Conservation (phyloP, 1,140 invertebrate species). For the Vanessa atalanta region DNA sequence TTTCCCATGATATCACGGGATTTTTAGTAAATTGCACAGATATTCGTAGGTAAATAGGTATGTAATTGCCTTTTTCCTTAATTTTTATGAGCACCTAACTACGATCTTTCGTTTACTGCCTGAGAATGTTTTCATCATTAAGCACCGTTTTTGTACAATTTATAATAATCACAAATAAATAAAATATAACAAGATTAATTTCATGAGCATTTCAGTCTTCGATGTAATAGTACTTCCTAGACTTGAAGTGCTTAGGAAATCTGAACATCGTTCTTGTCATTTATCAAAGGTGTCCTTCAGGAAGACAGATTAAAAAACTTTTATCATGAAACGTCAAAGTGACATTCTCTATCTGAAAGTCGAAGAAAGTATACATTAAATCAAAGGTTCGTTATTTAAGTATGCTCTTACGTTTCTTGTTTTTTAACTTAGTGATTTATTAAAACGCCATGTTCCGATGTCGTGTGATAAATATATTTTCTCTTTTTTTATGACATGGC, state of each 20-base stretch:
- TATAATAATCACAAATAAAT: too few species aligned
- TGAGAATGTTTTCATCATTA: too few species aligned
- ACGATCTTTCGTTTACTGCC: too few species aligned
- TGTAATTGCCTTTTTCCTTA: too few species aligned
- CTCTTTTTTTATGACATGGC: too few species aligned
- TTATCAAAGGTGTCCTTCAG: constrained; percentile 3
- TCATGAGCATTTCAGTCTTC: not conserved
- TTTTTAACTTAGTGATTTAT: not conserved
- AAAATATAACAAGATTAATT: not conserved
- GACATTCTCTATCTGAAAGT: not conserved
- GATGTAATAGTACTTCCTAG: not conserved
- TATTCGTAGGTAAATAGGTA: too few species aligned
- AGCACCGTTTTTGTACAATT: too few species aligned
- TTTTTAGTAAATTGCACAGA: too few species aligned
- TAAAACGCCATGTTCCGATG: too few species aligned
- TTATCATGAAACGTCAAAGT: not conserved
- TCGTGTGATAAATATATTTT: too few species aligned
- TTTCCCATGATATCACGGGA: too few species aligned
- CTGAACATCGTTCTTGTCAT: constrained; percentile 1
- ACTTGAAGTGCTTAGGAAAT: not conserved
- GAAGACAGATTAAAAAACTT: constrained; percentile 11
- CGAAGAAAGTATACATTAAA: not conserved
- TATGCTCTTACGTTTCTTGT: not conserved
- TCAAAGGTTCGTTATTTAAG: constrained; percentile 1
- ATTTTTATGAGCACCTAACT: too few species aligned